Base-by-base conservation (phyloP, 2,888 invertebrate genomes). In the Caenorhabditis sp. region DNA sequence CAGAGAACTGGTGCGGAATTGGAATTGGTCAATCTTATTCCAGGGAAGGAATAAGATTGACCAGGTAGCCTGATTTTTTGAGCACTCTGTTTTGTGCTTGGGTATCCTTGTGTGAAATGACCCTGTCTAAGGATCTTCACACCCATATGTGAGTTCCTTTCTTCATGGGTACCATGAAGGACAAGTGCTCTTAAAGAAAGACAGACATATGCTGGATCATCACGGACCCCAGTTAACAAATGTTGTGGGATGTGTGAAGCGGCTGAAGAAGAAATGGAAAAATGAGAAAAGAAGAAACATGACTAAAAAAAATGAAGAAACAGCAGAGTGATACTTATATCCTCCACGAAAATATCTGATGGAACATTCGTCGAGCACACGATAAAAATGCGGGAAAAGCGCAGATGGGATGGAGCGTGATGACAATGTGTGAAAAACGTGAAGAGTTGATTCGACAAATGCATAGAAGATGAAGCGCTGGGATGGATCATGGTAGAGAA, bases 141-240 rank as follows among this genome's bases (percentile, higher is more conserved):
- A n/a, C n/a, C n/a, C n/a, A n/a, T n/a, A n/a, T n/a, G n/a, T n/a
- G n/a, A n/a, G n/a, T n/a, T n/a, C n/a, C n/a, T n/a, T n/a, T n/a
- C n/a, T n/a, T n/a, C n/a, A n/a, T n/a, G n/a, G n/a, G n/a, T n/a
- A n/a, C n/a, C n/a, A n/a, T n/a, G n/a, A n/a, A n/a, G n/a, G n/a
- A n/a, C n/a, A n/a, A n/a, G n/a, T n/a, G n/a, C n/a, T n/a, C n/a
- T n/a, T n/a, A n/a, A n/a, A n/a, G n/a, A n/a, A n/a, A n/a, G n/a
- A 76, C 76, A 67, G 65, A 53, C 67, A 61, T 53, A 74, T 69
- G 69, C 60, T 47, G 44, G n/a, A 47, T 74, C 67, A 58, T 76
- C 76, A 67, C 67, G 58, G 40, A 50, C 64, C n/a, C n/a, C 67
- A 67, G 60, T 76, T 76, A 74, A 76, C 65, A 67, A 76, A 67